Base-by-base conservation (phyloP, 2,797 vertebrate species). In the Serranus cabrilla region DNA sequence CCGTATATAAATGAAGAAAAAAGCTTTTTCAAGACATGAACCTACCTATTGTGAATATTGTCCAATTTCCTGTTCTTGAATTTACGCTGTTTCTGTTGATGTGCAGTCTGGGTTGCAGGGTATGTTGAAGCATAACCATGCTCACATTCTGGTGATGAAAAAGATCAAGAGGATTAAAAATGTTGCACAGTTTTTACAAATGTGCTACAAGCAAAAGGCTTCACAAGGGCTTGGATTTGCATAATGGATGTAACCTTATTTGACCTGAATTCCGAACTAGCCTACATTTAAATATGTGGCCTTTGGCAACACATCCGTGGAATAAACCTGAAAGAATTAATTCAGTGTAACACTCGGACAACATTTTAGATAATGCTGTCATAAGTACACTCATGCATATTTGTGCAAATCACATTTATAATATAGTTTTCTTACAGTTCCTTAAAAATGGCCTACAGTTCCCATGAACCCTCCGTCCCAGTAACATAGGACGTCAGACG, bases 81-180 rank as follows among this genome's bases (percentile, higher is more conserved):
- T 87, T 93, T 93, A 5, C 92, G 96, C 92, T 75, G 96, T 93
- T 93, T 96, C 90, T 96, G 96, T 55, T 96, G 95, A 74, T 95
- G 96, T 82, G 93, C 88, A 67, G 91, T 94, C 75, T 96, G 93
- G 73, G 92, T 87, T 23, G 93, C 95, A 31, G 97, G 96, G 79
- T 96, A 97, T 42, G 96, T 88, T 2, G 97, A 99, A 68, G 97
- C 97, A 58, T 99, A 99, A 51, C 97, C 97, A 58, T 99, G 97
- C 91, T 98, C 97, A 5, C 96, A 98, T 90, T 98, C 97, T 98
- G 93, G 39, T 68, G 86, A 82, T 87, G 43, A 39, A 59, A 80
- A 58, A 79, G 20, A 76, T 64, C 39, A 58, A 76, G 52, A 77
- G 31, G 49, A 80, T 81, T 71, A 71, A 40, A 77, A 31, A 56